A percentile compares a stretch with the other conserved stretches of the same genome.
phyloP scores from a whole-genome alignment of 2,888 invertebrate genomes.

The Brenthis daphne region DNA sequence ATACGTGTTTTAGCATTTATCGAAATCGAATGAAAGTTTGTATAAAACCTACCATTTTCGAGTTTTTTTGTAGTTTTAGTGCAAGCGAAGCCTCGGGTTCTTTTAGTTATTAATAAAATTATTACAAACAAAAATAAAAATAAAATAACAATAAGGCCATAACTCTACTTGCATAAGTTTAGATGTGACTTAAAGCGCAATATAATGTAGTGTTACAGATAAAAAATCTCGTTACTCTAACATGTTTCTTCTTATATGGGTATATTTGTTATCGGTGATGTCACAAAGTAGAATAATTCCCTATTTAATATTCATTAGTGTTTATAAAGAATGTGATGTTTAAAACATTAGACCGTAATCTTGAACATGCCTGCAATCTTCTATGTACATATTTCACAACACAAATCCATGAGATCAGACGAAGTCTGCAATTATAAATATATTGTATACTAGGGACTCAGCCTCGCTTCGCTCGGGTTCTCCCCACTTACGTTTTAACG shows the following conservation, averaged over 20 bases:
- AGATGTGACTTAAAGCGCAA: background rate
- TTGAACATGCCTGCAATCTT: conserved; percentile 21
- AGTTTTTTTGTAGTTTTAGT: too few species aligned
- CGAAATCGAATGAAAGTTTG: too few species aligned
- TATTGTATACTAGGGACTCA: background rate
- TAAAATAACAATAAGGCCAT: too few species aligned
- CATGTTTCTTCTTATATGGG: conserved; percentile 25
- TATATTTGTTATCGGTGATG: conserved; percentile 30
- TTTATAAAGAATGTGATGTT: conserved; percentile 28
- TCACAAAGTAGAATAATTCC: conserved; percentile 28
- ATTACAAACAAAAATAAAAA: too few species aligned
- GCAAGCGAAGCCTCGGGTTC: too few species aligned
- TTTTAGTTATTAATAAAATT: too few species aligned
- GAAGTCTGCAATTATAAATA: background rate
- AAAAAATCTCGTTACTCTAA: conserved; percentile 2
- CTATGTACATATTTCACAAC: background rate
- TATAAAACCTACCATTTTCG: too few species aligned
- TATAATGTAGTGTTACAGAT: background rate
- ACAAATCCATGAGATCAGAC: conserved; percentile 21
- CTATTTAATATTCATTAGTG: conserved; percentile 30
- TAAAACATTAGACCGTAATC: conserved; percentile 29
- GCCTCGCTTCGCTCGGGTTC: too few species aligned
- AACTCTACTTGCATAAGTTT: too few species aligned
- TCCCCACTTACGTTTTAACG: too few species aligned
- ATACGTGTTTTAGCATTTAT: too few species aligned